phyloP scores from a whole-genome alignment of 2,888 invertebrate species.

The Epinotia demarniana region DNA sequence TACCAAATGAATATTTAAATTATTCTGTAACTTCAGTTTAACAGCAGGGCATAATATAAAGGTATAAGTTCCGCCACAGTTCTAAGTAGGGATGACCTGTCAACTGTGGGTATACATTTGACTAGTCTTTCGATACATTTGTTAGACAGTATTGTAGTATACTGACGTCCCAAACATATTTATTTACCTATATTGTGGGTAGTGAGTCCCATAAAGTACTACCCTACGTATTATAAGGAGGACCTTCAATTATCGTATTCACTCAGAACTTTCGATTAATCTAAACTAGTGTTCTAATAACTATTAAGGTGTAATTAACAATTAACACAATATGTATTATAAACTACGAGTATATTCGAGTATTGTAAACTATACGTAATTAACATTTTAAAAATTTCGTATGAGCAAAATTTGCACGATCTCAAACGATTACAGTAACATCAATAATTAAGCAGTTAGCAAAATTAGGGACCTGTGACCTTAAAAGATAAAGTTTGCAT shows the following conservation, averaged over 20 bases:
- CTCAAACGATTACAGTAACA: background rate
- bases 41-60: conserved; percentile 57
- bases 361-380: conserved; percentile 33
- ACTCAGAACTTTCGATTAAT: conserved; percentile 21
- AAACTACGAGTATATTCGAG: conserved; percentile 16
- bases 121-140: conserved; percentile 61
- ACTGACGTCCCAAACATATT: conserved; percentile 4
- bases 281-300: conserved; percentile 30
- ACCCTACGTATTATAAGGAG: conserved; percentile 48
- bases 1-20: conserved; percentile 13
- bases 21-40: conserved; percentile 53
- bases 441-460: background rate
- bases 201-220: conserved; percentile 58
- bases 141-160: conserved; percentile 19
- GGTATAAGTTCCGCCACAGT: conserved; percentile 54
- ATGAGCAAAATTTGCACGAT: conserved; percentile 11
- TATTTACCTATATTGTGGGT: conserved; percentile 34
- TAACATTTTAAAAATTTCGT: conserved; percentile 11
- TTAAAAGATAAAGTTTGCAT: background rate
- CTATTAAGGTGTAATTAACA: conserved; percentile 25
- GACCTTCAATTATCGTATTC: conserved; percentile 21
- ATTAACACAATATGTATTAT: conserved; percentile 35
- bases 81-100: conserved; percentile 52
- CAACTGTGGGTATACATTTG: conserved; percentile 52
- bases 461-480: conserved; percentile 17